Conservation (phyloP, 2,888 invertebrate species). For the Leuctra nigra region DNA sequence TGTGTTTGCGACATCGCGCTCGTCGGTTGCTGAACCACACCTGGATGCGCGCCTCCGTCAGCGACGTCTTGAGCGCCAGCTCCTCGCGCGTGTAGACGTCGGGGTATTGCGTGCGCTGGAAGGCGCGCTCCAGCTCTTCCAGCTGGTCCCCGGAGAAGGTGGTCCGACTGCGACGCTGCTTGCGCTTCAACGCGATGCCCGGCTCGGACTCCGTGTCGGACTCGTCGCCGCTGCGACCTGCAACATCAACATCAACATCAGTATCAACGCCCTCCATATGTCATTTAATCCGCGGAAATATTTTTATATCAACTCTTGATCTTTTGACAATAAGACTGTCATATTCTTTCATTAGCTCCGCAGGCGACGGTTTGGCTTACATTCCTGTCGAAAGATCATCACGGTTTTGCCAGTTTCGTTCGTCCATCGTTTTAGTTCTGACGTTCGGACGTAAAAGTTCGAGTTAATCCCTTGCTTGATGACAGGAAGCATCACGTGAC, state of each 20-base stretch:
- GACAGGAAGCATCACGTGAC: too few relatives aligned
- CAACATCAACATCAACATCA: slow-evolving; percentile 2
- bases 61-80: slow-evolving; percentile 45
- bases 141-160: slow-evolving; percentile 50
- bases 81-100: slow-evolving; percentile 50
- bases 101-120: slow-evolving; percentile 48
- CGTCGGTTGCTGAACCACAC: slow-evolving; percentile 55
- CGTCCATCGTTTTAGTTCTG: too few relatives aligned
- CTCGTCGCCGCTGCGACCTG: slow-evolving; percentile 33
- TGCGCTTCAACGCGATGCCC: slow-evolving; percentile 45
- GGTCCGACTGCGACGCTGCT: slow-evolving; percentile 48
- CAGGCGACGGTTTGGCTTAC: too few relatives aligned
- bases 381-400: too few relatives aligned
- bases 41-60: slow-evolving; percentile 52
- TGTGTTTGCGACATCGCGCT: slow-evolving; percentile 50
- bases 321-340: too few relatives aligned
- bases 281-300: too few relatives aligned
- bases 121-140: slow-evolving; percentile 46
- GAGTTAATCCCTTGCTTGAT: too few relatives aligned
- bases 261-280: too few relatives aligned
- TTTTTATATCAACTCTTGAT: too few relatives aligned
- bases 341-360: too few relatives aligned
- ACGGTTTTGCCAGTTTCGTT: too few relatives aligned
- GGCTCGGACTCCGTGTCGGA: slow-evolving; percentile 46
- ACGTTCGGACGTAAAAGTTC: too few relatives aligned